Conservation (phyloP, 2,797 vertebrate genomes). For the Anableps anableps region DNA sequence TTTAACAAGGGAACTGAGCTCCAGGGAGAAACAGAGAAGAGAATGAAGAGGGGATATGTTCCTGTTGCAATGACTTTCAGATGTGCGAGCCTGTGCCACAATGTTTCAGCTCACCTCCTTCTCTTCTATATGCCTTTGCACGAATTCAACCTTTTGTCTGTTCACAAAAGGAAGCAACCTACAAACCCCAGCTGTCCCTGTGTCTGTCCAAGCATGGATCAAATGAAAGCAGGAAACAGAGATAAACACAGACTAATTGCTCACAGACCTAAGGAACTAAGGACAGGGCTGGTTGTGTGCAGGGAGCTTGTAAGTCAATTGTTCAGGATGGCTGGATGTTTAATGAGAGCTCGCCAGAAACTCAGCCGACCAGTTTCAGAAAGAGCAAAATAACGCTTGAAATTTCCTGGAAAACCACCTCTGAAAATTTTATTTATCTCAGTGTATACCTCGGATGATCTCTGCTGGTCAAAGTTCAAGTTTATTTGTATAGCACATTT, state of each 20-base stretch:
- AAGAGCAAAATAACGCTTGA: conserved; percentile 14
- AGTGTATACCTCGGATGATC: background rate
- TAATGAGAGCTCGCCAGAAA: conserved; percentile 16
- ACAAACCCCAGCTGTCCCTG: conserved; percentile 63
- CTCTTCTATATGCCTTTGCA: conserved; percentile 73
- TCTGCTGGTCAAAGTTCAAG: background rate
- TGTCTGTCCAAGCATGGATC: conserved; percentile 59
- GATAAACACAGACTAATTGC: conserved; percentile 77
- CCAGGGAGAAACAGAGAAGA: conserved; percentile 37
- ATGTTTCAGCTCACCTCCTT: conserved; percentile 66
- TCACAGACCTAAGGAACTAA: conserved; percentile 69
- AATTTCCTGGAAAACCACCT: conserved; percentile 20
- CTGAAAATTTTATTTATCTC: background rate
- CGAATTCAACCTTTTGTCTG: conserved; percentile 52
- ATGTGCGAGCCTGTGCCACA: conserved; percentile 62
- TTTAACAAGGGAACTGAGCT: conserved; percentile 41
- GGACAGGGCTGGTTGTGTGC: conserved; percentile 39
- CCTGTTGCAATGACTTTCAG: conserved; percentile 75
- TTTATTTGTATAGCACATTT: no score
- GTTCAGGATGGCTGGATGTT: conserved; percentile 48
- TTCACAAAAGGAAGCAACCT: conserved; percentile 42
- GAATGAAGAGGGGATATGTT: conserved; percentile 58
- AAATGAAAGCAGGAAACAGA: conserved; percentile 77
- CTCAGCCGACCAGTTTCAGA: conserved; percentile 7
- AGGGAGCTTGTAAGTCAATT: conserved; percentile 44